A percentile compares a stretch with the other conserved stretches of the same genome.
These are phyloP conservation scores for Drosophila subquinaria DNA, from an alignment of 2,888 invertebrate species.

Conservation along the genomic window DNA sequence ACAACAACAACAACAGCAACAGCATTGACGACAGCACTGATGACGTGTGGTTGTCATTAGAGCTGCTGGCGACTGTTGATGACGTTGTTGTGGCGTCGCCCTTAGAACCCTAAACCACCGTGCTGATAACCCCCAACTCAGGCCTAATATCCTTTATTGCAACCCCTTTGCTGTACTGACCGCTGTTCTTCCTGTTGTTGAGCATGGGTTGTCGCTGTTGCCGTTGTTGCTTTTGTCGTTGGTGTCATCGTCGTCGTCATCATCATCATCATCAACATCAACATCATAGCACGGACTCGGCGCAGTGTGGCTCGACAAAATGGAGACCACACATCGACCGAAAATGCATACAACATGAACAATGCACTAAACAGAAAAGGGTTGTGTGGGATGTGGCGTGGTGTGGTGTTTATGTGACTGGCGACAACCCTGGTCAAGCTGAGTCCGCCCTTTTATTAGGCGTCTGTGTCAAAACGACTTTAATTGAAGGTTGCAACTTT, in stretches of 20 bases:
- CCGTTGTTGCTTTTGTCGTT: conserved; percentile 17
- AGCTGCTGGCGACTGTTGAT: conserved; percentile 65
- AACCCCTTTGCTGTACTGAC: conserved; percentile 35
- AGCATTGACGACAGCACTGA: conserved; percentile 59
- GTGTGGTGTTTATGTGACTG: conserved; percentile 1
- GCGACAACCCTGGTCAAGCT: conserved; percentile 40
- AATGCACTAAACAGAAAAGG: conserved; percentile 26
- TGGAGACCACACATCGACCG: conserved; percentile 66
- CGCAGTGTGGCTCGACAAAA: conserved; percentile 53
- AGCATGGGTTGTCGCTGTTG: conserved; percentile 42
- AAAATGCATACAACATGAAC: conserved; percentile 76
- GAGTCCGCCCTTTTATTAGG: conserved; percentile 49
- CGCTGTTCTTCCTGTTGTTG: conserved; percentile 58
- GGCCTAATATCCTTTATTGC: conserved; percentile 33
- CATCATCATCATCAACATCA: conserved; percentile 29
- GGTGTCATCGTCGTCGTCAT: conserved; percentile 38
- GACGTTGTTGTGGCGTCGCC: conserved; percentile 60
- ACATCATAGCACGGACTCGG: conserved; percentile 14
- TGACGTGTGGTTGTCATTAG: conserved; percentile 81
- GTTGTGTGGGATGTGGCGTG: conserved; percentile 5
- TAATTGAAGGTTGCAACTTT: conserved; percentile 60
- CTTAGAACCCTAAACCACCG: conserved; percentile 7
- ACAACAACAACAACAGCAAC: conserved; percentile 20
- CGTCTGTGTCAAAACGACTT: conserved; percentile 46
- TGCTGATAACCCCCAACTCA: background rate